phyloP scores from a whole-genome alignment of 2,888 invertebrate species.

The Macropis europaea region DNA sequence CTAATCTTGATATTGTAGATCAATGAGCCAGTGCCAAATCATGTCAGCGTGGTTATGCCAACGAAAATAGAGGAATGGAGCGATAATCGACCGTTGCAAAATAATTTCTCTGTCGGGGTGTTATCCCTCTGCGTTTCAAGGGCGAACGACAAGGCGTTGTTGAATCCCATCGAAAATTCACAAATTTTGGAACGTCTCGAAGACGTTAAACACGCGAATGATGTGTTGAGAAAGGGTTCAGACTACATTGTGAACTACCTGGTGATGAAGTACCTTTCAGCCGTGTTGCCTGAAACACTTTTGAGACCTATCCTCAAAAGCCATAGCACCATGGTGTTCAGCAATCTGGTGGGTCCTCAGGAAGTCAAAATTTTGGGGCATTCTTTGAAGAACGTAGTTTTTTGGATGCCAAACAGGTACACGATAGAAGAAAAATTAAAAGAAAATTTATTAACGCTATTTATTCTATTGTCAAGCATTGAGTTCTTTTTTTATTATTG shows the following conservation, averaged over 20 bases:
- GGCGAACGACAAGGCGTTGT: constrained; percentile 38
- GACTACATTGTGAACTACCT: constrained; percentile 81
- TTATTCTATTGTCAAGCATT: background rate
- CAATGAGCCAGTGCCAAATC: constrained; percentile 58
- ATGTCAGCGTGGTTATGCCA: constrained; percentile 73
- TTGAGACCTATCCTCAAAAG: constrained; percentile 78
- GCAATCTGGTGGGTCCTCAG: constrained; percentile 81
- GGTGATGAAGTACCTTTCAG: constrained; percentile 79
- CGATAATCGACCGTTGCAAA: constrained; percentile 74
- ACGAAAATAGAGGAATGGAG: constrained; percentile 63
- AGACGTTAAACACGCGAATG: constrained; percentile 75
- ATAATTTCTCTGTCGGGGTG: constrained; percentile 81
- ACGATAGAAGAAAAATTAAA: too few relatives aligned
- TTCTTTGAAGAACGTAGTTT: constrained; percentile 79
- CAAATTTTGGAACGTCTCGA: constrained; percentile 66
- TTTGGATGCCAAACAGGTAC: constrained; percentile 83
- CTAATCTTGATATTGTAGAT: constrained; percentile 41
- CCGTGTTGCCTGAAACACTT: constrained; percentile 79
- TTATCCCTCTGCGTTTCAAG: constrained; percentile 79
- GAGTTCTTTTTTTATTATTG: background rate
- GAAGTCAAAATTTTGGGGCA: constrained; percentile 78
- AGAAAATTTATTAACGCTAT: constrained; percentile 7
- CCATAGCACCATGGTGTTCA: constrained; percentile 81
- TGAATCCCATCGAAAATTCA: constrained; percentile 30
- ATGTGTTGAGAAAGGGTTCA: constrained; percentile 76